phyloP scores from a whole-genome alignment of 1,140 invertebrate species.

The Papilio aristodemus region DNA sequence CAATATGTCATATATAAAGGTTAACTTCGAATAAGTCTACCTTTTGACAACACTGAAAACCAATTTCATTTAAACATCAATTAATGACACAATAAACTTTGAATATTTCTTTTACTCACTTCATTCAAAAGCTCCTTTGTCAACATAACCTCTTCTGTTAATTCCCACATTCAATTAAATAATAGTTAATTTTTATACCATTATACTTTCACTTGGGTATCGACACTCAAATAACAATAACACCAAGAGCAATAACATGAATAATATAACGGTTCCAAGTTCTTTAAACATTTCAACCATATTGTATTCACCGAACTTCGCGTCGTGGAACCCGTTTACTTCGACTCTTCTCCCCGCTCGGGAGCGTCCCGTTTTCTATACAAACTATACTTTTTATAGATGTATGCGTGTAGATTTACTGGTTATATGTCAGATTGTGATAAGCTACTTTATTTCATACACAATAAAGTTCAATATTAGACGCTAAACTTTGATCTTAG shows the following conservation, averaged over 20 bases:
- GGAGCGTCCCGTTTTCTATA: slow-evolving; percentile 52
- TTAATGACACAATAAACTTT: background rate
- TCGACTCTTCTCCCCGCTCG: slow-evolving; percentile 36
- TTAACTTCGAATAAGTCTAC: background rate
- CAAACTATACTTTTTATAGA: slow-evolving; percentile 63
- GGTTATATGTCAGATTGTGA: background rate
- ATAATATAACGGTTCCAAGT: slow-evolving; percentile 26
- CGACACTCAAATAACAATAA: slow-evolving; percentile 8
- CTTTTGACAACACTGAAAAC: background rate
- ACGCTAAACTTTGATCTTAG: background rate
- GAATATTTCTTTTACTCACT: slow-evolving; percentile 48
- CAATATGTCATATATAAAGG: background rate
- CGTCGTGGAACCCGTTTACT: slow-evolving; percentile 40
- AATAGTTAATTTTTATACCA: background rate
- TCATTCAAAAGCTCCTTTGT: slow-evolving; percentile 54
- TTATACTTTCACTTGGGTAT: background rate
- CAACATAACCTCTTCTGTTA: slow-evolving; percentile 65
- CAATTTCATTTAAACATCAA: background rate
- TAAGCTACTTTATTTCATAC: background rate
- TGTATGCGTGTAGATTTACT: slow-evolving; percentile 33
- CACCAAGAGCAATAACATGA: slow-evolving; percentile 1
- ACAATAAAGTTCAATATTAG: background rate
- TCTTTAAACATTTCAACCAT: slow-evolving; percentile 24
- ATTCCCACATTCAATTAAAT: slow-evolving; percentile 3
- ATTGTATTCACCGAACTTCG: slow-evolving; percentile 17